A percentile compares a stretch with the other conserved stretches of the same genome.
Conservation (phyloP, 2,113 vertebrate species). For the Syngnathoides biaculeatus region DNA sequence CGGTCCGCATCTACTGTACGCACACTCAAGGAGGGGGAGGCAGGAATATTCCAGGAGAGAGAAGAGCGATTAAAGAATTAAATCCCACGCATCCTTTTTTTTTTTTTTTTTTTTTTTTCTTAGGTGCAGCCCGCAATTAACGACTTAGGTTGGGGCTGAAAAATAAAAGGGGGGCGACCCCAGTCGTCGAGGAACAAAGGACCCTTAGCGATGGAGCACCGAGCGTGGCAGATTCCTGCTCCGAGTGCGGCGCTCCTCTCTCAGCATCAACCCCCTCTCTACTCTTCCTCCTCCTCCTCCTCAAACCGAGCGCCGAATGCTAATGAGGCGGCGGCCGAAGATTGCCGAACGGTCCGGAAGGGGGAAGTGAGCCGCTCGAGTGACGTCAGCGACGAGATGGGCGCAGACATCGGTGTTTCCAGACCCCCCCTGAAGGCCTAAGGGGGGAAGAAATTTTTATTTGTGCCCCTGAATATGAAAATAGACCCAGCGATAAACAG, state of each 20-base stretch:
- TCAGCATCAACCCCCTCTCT: constrained; percentile 73
- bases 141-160: constrained; percentile 32
- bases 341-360: constrained; percentile 38
- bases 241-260: constrained; percentile 67
- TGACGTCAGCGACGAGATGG: background rate
- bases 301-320: constrained; percentile 65
- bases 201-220: constrained; percentile 57
- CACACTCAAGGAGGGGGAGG: constrained; percentile 34
- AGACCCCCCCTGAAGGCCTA: too few relatives aligned
- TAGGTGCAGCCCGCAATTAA: background rate
- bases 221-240: constrained; percentile 70
- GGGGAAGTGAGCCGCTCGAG: background rate
- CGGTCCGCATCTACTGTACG: constrained; percentile 76
- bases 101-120: background rate
- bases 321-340: constrained; percentile 59
- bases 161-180: constrained; percentile 21
- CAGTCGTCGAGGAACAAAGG: constrained; percentile 68
- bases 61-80: constrained; percentile 45
- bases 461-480: too few relatives aligned
- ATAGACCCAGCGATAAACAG: too few relatives aligned
- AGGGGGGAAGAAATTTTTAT: too few relatives aligned
- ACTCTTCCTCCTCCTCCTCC: constrained; percentile 4
- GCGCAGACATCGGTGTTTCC: background rate
- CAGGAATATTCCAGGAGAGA: constrained; percentile 45
- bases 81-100: constrained; percentile 78